Conservation (phyloP, 2,888 invertebrate species). For the Ferdinandea cuprea region DNA sequence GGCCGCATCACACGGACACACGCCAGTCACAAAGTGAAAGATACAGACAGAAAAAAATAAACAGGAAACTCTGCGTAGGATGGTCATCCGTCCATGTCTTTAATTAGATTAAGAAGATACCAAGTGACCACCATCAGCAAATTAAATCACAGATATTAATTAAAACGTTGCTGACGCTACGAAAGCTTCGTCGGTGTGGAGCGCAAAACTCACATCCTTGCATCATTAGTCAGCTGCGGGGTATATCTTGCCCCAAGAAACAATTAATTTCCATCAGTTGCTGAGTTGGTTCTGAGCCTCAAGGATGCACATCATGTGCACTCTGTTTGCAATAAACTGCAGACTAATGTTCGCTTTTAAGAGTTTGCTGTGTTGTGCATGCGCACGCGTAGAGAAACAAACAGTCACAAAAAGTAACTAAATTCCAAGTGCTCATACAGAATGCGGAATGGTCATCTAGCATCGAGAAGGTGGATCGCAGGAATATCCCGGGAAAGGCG, state of each 20-base stretch:
- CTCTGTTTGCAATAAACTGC: slow-evolving; percentile 36
- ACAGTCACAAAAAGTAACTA: background rate
- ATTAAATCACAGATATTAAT: slow-evolving; percentile 51
- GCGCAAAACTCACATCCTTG: slow-evolving; percentile 9
- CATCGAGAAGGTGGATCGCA: background rate
- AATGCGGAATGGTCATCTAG: background rate
- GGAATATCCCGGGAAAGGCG: slow-evolving; percentile 3
- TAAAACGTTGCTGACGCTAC: slow-evolving; percentile 46
- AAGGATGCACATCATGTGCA: slow-evolving; percentile 39
- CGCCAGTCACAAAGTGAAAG: background rate
- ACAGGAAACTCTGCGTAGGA: slow-evolving; percentile 1
- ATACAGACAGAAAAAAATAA: background rate
- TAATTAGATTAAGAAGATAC: slow-evolving; percentile 59
- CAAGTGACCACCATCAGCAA: slow-evolving; percentile 39
- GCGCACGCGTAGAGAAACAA: slow-evolving; percentile 7
- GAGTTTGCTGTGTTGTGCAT: slow-evolving; percentile 13
- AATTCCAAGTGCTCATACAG: slow-evolving; percentile 27
- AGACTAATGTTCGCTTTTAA: slow-evolving; percentile 23
- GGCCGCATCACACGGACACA: background rate
- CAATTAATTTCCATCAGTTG: slow-evolving; percentile 48
- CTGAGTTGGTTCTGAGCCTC: slow-evolving; percentile 3
- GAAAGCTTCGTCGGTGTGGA: slow-evolving; percentile 9
- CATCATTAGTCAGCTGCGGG: slow-evolving; percentile 45
- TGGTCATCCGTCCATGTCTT: slow-evolving; percentile 12
- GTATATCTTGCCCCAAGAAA: slow-evolving; percentile 15